Conservation (phyloP, 2,113 vertebrate genomes). For the Indicator indicator region DNA sequence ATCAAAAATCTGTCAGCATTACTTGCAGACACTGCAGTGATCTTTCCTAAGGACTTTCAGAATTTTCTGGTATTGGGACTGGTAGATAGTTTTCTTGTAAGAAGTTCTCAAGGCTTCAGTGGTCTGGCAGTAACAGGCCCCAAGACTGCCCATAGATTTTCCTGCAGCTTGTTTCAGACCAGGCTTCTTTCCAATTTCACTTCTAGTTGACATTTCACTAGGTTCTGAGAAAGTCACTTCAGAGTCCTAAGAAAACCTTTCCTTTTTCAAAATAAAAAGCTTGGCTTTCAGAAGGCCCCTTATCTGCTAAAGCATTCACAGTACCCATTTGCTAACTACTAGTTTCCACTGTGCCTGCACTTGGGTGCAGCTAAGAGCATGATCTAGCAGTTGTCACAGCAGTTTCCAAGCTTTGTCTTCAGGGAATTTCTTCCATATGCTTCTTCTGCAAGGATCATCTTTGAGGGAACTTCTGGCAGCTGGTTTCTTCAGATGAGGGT, state of each 20-base stretch:
- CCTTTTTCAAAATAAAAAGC: background rate
- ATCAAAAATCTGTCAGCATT: background rate
- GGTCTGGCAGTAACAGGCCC: background rate
- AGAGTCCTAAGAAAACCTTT: background rate
- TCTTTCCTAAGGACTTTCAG: background rate
- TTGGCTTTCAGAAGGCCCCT: background rate
- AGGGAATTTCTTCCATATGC: constrained; percentile 39
- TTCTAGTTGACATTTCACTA: background rate
- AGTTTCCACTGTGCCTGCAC: background rate
- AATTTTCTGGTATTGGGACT: background rate
- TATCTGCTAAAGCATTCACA: background rate
- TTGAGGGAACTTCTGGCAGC: background rate
- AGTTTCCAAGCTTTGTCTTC: background rate
- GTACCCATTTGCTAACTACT: background rate
- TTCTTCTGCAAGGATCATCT: background rate
- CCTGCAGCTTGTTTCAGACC: background rate
- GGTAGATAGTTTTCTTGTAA: background rate
- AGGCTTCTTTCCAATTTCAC: background rate
- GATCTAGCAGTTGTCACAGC: constrained; percentile 24
- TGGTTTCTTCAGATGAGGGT: background rate
- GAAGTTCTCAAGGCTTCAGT: background rate
- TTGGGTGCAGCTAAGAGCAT: background rate
- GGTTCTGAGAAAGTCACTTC: background rate
- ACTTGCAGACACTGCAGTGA: background rate
- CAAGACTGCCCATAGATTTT: background rate